Evolutionary conservation across 1,140 invertebrate species (phyloP), one percentile per base, ranked within the genome.

Genomic region (Battus philenor): DNA sequence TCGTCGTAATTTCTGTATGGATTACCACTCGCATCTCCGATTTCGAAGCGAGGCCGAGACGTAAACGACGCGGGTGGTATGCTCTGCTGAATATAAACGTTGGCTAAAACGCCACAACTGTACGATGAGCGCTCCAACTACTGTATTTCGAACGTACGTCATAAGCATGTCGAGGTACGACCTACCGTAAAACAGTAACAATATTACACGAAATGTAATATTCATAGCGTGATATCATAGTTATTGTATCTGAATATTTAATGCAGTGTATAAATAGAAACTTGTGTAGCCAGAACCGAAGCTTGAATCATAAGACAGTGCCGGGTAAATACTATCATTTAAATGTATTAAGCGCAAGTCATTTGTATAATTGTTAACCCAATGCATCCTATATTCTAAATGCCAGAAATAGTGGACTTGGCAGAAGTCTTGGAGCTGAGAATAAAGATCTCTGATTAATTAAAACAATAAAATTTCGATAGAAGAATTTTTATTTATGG

Each of bases 1-100:
- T 10, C 27, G 11, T 41, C 38, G 38, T 41, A 41, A 41, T 29
- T 41, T 29, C 38, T 41, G 15, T 29, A 41, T 41, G 36, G 38
- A 54, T 45, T 54, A 57, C 62, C 53, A 57, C 50, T 57, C 57
- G 55, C 63, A 59, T 61, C 62, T 64, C 59, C 56, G 59, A 55
- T 67, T 68, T 48, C 58, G 55, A 59, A 48, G 59, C 47, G 48
- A 52, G 33, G 54, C 52, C 51, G 55, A 54, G 53, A 55, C 55
- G 27, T 29, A 49, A 58, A 57, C 68, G 58, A 60, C 61, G 71
- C 65, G 71, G 71, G 71, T 66, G 68, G 71, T 66, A 66, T 54
- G 46, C 53, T 31, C 48, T 44, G 55, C 47, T 59, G 54, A 66
- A 70, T 72, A 72, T 66, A 75, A 70, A 68, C 68, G 44, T 64